Evolutionary conservation across 1,140 invertebrate genomes (phyloP).

Genomic region (Euschistus heros): DNA sequence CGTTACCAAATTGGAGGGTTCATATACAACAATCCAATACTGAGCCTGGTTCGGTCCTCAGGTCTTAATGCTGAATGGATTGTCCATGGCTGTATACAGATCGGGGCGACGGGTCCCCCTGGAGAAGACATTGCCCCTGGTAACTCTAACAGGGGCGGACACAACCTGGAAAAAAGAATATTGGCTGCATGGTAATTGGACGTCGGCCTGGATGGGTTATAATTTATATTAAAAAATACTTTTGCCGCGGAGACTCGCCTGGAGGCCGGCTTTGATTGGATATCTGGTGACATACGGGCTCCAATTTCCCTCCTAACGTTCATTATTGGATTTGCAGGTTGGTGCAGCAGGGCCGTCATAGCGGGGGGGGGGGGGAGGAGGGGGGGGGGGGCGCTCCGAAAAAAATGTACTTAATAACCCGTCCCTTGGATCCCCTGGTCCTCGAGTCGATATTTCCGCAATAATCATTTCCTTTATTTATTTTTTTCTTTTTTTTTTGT

Average conservation of each 20-base stretch:
- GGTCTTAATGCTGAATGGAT: no score
- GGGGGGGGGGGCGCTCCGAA: not conserved
- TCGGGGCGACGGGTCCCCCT: no score
- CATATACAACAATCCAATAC: no score
- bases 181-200: not conserved
- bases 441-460: conserved; percentile 3
- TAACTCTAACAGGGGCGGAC: no score
- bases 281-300: not conserved
- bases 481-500: not conserved
- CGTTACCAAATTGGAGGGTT: no score
- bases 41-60: no score
- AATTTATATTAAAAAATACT: not conserved
- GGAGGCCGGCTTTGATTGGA: not conserved
- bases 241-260: not conserved
- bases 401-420: conserved; percentile 10
- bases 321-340: conserved; percentile 5
- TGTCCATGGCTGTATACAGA: no score
- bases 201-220: not conserved
- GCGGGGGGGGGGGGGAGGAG: not conserved
- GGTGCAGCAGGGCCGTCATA: not conserved
- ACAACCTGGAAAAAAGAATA: no score
- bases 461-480: conserved; percentile 11
- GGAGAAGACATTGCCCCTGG: no score
- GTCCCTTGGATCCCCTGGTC: not conserved
- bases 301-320: conserved; percentile 7